phyloP scores from a whole-genome alignment of 2,888 invertebrate genomes.

The Caenorhabditis becei region DNA sequence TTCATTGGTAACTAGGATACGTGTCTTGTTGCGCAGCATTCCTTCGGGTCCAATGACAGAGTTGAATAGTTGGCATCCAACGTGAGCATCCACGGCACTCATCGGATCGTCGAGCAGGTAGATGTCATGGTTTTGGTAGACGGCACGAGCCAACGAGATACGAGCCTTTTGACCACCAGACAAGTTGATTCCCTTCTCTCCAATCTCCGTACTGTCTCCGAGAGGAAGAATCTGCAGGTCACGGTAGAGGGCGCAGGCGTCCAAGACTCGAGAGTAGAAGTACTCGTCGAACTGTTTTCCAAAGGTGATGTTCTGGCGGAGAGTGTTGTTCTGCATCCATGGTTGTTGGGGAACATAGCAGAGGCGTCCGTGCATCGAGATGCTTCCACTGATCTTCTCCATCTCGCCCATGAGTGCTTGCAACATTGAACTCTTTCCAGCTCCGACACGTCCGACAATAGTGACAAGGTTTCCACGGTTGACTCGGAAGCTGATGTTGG shows the following conservation, averaged over 20 bases:
- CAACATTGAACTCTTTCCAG: conserved; percentile 85
- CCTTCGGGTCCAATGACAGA: conserved; percentile 80
- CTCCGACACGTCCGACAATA: conserved; percentile 80
- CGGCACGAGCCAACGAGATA: conserved; percentile 92
- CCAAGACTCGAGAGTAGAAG: conserved; percentile 79
- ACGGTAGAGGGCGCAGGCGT: conserved; percentile 76
- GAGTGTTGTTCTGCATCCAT: conserved; percentile 97
- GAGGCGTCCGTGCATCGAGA: conserved; percentile 83
- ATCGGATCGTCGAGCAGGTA: conserved; percentile 96
- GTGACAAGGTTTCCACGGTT: conserved; percentile 75
- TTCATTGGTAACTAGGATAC: conserved; percentile 95
- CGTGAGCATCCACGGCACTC: conserved; percentile 96
- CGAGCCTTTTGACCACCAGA: conserved; percentile 84
- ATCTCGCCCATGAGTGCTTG: conserved; percentile 88
- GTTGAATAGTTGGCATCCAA: conserved; percentile 89
- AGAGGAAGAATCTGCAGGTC: conserved; percentile 76
- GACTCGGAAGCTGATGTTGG: conserved; percentile 85
- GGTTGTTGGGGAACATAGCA: conserved; percentile 96
- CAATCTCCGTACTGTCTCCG: conserved; percentile 80
- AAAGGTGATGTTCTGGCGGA: conserved; percentile 94
- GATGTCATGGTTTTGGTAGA: conserved; percentile 91
- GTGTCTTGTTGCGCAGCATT: conserved; percentile 85
- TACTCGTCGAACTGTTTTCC: conserved; percentile 78
- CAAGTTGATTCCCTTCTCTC: conserved; percentile 81
- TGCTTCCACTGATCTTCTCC: conserved; percentile 75